Evolutionary conservation across 2,888 invertebrate genomes (phyloP).

Genomic region (Tachystola acroxantha): DNA sequence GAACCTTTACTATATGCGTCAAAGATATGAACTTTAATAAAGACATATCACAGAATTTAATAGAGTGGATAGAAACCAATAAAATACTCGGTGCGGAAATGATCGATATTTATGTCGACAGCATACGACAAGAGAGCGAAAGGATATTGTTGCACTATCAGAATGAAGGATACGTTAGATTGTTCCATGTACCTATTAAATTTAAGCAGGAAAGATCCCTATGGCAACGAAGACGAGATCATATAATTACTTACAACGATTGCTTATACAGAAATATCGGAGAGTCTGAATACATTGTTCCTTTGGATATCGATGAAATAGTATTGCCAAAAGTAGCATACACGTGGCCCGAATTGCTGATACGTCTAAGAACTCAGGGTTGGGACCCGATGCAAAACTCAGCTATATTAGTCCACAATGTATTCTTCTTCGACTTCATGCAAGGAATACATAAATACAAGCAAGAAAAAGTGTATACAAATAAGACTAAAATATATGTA

Average conservation of each 20-base stretch:
- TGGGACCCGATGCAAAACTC: slow-evolving; percentile 71
- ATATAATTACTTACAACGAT: slow-evolving; percentile 87
- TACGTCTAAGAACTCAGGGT: slow-evolving; percentile 56
- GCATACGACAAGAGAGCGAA: slow-evolving; percentile 72
- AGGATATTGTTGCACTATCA: slow-evolving; percentile 78
- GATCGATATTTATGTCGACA: slow-evolving; percentile 82
- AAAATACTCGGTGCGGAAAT: slow-evolving; percentile 82
- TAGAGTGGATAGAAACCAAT: slow-evolving; percentile 86
- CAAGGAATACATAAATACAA: slow-evolving; percentile 41
- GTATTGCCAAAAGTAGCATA: slow-evolving; percentile 80
- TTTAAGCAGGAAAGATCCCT: slow-evolving; percentile 48
- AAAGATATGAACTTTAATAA: slow-evolving; percentile 83
- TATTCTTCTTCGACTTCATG: slow-evolving; percentile 82
- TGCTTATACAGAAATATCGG: slow-evolving; percentile 85
- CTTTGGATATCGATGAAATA: slow-evolving; percentile 86
- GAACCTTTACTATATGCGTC: slow-evolving; percentile 82
- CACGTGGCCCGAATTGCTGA: slow-evolving; percentile 78
- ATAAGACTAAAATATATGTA: slow-evolving; percentile 45
- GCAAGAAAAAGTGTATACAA: slow-evolving; percentile 20
- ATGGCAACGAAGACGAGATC: slow-evolving; percentile 84
- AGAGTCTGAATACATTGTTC: slow-evolving; percentile 80
- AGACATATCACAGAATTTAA: slow-evolving; percentile 79
- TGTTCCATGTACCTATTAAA: slow-evolving; percentile 75
- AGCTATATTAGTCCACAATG: slow-evolving; percentile 82
- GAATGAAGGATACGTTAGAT: slow-evolving; percentile 59